Evolutionary conservation across 2,888 invertebrate genomes (phyloP).

Genomic region (Eupithecia pulchellata): DNA sequence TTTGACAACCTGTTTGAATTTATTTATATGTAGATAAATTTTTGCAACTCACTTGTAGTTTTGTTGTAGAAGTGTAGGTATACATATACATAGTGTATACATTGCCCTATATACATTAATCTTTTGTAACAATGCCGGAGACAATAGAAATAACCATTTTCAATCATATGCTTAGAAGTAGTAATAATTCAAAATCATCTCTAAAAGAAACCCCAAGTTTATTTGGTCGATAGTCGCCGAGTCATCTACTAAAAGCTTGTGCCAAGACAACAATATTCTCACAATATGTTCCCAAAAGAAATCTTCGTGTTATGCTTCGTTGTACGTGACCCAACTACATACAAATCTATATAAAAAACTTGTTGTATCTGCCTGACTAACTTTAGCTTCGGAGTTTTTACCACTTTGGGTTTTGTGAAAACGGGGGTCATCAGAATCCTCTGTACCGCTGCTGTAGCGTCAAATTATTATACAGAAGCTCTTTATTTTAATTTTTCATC

Average conservation of each 20-base stretch:
- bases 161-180: not conserved
- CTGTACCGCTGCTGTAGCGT: too few relatives aligned
- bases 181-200: not conserved
- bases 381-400: not conserved
- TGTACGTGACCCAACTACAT: slow-evolving; percentile 18
- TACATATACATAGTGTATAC: too few relatives aligned
- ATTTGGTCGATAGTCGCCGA: not conserved
- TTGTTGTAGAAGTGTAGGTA: too few relatives aligned
- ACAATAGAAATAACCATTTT: not conserved
- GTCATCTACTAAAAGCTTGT: slow-evolving; percentile 5
- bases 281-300: slow-evolving; percentile 26
- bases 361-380: not conserved
- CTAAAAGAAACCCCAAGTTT: not conserved
- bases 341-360: not conserved
- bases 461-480: too few relatives aligned
- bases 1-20: too few relatives aligned
- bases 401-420: too few relatives aligned
- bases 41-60: too few relatives aligned
- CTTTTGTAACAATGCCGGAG: too few relatives aligned
- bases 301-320: slow-evolving; percentile 16
- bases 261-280: slow-evolving; percentile 20
- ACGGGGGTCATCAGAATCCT: too few relatives aligned
- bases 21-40: too few relatives aligned
- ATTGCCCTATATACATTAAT: too few relatives aligned
- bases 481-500: too few relatives aligned